These are phyloP conservation scores for Antheraea pernyi DNA, from an alignment of 1,140 invertebrate genomes.

Conservation along the genomic window DNA sequence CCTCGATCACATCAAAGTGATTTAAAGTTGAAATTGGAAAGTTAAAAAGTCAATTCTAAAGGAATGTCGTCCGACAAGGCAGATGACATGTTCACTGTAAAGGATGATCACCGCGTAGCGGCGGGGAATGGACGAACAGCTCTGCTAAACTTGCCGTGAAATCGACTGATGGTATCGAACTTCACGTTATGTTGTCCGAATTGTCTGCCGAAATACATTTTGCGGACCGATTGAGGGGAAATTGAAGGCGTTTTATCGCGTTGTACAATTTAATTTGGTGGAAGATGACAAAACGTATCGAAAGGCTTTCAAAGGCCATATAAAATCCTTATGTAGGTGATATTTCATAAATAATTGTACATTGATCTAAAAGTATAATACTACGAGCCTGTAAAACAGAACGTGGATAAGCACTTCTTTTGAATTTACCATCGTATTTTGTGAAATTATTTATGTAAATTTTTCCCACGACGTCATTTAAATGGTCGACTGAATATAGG, in stretches of 20 bases:
- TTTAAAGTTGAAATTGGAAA: conserved; percentile 30
- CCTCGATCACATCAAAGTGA: conserved; percentile 36
- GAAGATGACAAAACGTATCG: neutral
- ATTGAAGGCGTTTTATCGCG: conserved; percentile 7
- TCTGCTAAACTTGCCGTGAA: conserved; percentile 38
- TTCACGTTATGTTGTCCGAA: conserved; percentile 1
- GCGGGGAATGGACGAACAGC: conserved; percentile 24
- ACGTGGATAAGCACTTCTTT: too few relatives aligned
- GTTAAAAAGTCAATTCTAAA: conserved; percentile 44
- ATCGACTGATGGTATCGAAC: conserved; percentile 18
- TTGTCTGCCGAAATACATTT: neutral
- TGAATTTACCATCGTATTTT: too few relatives aligned
- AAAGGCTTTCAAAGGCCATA: neutral
- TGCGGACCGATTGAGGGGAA: conserved; percentile 8
- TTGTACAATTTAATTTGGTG: neutral
- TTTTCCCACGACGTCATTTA: too few relatives aligned
- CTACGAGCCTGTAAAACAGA: too few relatives aligned
- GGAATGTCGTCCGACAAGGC: conserved; percentile 25
- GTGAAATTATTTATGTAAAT: too few relatives aligned
- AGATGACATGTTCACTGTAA: conserved; percentile 17
- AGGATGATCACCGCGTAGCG: conserved; percentile 10
- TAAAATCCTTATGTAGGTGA: neutral
- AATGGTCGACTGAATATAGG: too few relatives aligned
- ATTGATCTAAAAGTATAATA: neutral
- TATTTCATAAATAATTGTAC: neutral